Conservation (phyloP, 1,140 invertebrate species). For the honey bee (Apis mellifera) region Amel_HAv3.1 CM009932.2:3713001-3713500, state of each 20-base stretch:
- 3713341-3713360: background rate
- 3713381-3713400: background rate
- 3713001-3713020: background rate
- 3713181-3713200: background rate
- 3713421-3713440: background rate
- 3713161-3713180: background rate
- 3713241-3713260: background rate
- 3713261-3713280: background rate
- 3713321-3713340: background rate
- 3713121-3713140: background rate
- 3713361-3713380: background rate
- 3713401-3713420: background rate
- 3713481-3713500: background rate
- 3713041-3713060: background rate
- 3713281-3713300: background rate
- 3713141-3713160: background rate
- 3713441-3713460: background rate
- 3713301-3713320: background rate
- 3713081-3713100: background rate
- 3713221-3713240: constrained; percentile 19
- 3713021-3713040: background rate
- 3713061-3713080: background rate
- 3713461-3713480: background rate
- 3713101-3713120: background rate
- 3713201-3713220: background rate